These are phyloP conservation scores for Cryptotermes secundus DNA, from an alignment of 1,140 invertebrate species.

Conservation along the genomic window DNA sequence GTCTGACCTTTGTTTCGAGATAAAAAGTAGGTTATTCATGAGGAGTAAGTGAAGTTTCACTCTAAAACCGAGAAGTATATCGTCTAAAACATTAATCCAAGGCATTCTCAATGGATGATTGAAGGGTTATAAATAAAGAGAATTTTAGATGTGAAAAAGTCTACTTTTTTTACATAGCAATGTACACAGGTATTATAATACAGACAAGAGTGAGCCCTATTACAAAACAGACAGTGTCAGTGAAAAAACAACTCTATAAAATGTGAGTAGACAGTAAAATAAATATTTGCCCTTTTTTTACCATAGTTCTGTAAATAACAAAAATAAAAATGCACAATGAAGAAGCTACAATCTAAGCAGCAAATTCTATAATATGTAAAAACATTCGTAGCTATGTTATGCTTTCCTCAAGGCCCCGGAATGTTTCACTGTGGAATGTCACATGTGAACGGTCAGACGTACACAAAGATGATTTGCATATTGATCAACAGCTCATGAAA, in stretches of 20 bases:
- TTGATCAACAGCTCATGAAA: too few relatives aligned
- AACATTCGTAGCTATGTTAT: neutral
- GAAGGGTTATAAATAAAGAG: too few relatives aligned
- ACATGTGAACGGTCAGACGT: neutral
- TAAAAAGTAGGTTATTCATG: too few relatives aligned
- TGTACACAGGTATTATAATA: neutral
- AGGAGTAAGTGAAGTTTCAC: too few relatives aligned
- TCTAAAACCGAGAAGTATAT: too few relatives aligned
- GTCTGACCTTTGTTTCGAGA: too few relatives aligned
- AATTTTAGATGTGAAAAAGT: neutral
- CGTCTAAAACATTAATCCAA: too few relatives aligned
- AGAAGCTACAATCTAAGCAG: neutral
- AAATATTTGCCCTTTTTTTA: neutral
- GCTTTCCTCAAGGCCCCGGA: neutral
- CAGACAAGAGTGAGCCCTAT: constrained; percentile 2
- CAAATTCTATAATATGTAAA: neutral
- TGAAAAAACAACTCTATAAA: neutral
- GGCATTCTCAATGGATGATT: too few relatives aligned
- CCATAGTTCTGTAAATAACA: neutral
- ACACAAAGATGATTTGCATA: too few relatives aligned
- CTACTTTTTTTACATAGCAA: constrained; percentile 3
- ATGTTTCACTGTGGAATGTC: too few relatives aligned
- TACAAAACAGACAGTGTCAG: neutral
- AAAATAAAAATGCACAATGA: constrained; percentile 1
- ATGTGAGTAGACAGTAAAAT: neutral